These are phyloP conservation scores for Drosophila mimetica DNA, from an alignment of 2,888 invertebrate genomes.

Conservation along the genomic window DNA sequence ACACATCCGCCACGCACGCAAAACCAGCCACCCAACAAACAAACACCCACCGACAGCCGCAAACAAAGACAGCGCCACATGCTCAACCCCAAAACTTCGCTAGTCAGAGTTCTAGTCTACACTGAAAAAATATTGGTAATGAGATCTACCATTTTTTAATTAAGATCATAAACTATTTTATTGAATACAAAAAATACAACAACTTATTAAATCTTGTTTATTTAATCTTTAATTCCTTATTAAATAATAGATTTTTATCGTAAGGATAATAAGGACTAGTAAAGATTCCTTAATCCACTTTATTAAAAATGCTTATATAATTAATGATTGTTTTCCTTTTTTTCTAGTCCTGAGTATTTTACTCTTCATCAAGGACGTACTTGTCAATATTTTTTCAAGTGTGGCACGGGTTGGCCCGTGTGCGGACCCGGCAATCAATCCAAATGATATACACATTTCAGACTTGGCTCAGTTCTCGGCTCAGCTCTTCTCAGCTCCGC, in stretches of 20 bases:
- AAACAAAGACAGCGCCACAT: slow-evolving; percentile 54
- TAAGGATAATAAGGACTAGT: too few species aligned
- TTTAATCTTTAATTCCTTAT: too few species aligned
- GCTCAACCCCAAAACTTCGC: slow-evolving; percentile 13
- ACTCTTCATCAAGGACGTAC: too few species aligned
- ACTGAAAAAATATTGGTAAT: background rate
- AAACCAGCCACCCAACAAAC: slow-evolving; percentile 17
- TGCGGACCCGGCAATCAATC: slow-evolving; percentile 67
- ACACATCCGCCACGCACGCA: slow-evolving; percentile 39
- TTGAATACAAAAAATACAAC: too few species aligned
- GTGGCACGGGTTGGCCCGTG: slow-evolving; percentile 28
- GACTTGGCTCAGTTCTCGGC: slow-evolving; percentile 40
- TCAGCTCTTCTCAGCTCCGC: slow-evolving; percentile 32
- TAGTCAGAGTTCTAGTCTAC: slow-evolving; percentile 5
- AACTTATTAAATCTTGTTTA: too few species aligned
- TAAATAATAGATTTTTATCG: too few species aligned
- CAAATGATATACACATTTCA: slow-evolving; percentile 78
- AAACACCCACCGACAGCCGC: slow-evolving; percentile 37
- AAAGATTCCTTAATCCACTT: too few species aligned
- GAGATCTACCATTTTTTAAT: background rate
- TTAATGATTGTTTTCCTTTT: too few species aligned
- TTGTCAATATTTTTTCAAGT: slow-evolving; percentile 5
- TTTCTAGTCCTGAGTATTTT: too few species aligned
- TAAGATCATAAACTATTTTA: background rate
- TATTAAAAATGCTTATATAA: background rate